Conservation (phyloP, 2,888 invertebrate genomes). For the Rugalucina vietnamica region DNA sequence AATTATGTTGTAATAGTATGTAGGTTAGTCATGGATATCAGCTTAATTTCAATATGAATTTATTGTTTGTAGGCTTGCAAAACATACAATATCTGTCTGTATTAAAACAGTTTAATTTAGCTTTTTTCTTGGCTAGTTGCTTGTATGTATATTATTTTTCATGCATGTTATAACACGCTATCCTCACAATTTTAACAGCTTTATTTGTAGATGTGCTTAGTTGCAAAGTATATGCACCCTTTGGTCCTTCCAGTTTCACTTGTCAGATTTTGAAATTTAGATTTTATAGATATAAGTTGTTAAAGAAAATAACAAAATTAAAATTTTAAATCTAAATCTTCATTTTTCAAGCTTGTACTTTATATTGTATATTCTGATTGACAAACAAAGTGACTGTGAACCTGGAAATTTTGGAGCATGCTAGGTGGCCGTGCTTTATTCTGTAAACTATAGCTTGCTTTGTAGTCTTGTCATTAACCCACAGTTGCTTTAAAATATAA, state of each 20-base stretch:
- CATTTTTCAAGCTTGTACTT: background rate
- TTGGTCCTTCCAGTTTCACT: background rate
- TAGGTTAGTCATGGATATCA: slow-evolving; percentile 9
- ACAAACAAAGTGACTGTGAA: background rate
- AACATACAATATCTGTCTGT: slow-evolving; percentile 16
- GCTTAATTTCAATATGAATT: background rate
- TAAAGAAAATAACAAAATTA: background rate
- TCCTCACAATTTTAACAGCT: background rate
- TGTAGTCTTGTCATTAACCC: background rate
- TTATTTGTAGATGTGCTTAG: background rate
- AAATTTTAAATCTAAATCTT: background rate
- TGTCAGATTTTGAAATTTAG: background rate
- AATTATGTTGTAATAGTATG: slow-evolving; percentile 9
- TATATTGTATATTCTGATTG: background rate
- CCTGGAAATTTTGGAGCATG: background rate
- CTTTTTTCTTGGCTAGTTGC: background rate
- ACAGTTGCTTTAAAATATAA: background rate
- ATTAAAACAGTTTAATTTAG: background rate
- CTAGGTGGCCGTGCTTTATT: background rate
- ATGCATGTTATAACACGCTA: background rate
- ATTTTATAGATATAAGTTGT: background rate
- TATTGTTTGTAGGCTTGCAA: slow-evolving; percentile 5
- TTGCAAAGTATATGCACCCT: background rate
- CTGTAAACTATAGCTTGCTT: background rate
- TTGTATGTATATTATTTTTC: background rate